Evolutionary conservation across 2,888 invertebrate genomes (phyloP), one percentile per base, ranked within the genome.

Genomic region (Balanococcus diminutus): DNA sequence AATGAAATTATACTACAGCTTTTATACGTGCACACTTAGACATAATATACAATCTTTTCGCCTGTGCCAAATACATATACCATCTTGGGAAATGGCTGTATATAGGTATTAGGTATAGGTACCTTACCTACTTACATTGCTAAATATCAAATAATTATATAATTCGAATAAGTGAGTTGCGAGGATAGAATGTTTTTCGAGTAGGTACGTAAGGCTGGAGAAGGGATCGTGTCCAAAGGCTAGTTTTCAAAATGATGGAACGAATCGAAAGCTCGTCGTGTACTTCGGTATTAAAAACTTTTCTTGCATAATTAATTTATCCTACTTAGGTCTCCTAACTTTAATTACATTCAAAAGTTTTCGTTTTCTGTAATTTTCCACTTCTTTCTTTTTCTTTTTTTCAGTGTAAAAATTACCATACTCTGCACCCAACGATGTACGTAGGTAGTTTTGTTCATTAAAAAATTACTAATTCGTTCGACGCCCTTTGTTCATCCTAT

Each of bases 141-240:
- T 67, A 67, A 67, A 25, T 67, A 67, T 67, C 61, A 67, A 67
- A 67, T 67, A 67, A 67, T 67, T 67, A 67, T 67, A 67, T 67
- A 25, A 67, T 67, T 9, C 61, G 61, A 67, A 67, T 67, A 67
- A 67, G 61, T 67, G 28, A 9, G 61, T 1, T 11, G 28, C 11
- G 28, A 25, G 51, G 6, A 19, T 51, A 51, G n/a, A 51, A 51
- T 51, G 61, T 67, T 67, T 67, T 67, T 67, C 61, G 61, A 28
- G 61, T 67, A 28, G 28, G 61, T 67, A 28, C 61, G 61, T 67
- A 67, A 28, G 25, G 61, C 61, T 67, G 61, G 28, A 67, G 28
- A 67, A 67, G 61, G 61, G 61, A 67, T 67, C 61, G 61, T 25
- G 61, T 67, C 61, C 61, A 67, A 67, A 67, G 61, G 61, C 61